Conservation (phyloP, 2,888 invertebrate genomes). For the Lobophora halterata region DNA sequence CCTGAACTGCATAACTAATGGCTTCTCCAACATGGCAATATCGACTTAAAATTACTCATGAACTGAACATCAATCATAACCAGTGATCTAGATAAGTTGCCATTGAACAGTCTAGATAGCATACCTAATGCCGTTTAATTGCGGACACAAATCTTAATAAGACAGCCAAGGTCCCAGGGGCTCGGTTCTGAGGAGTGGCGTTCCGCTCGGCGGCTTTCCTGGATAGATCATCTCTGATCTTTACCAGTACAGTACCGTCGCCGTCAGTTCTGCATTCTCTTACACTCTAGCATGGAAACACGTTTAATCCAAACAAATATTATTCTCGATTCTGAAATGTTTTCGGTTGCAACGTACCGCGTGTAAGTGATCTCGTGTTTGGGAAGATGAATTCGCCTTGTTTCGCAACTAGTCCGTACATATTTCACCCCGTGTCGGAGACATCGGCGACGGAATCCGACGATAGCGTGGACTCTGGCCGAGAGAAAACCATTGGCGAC, state of each 20-base stretch:
- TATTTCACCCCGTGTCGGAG: slow-evolving; percentile 71
- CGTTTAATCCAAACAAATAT: slow-evolving; percentile 35
- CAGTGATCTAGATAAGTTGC: slow-evolving; percentile 36
- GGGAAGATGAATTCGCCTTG: slow-evolving; percentile 67
- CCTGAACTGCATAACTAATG: too few species aligned
- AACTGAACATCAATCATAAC: slow-evolving; percentile 2
- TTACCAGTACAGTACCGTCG: slow-evolving; percentile 61
- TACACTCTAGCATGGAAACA: slow-evolving; percentile 50
- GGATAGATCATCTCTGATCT: slow-evolving; percentile 48
- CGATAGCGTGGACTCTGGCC: slow-evolving; percentile 65
- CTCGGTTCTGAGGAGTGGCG: slow-evolving; percentile 59
- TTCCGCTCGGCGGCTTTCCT: slow-evolving; percentile 52
- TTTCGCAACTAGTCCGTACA: slow-evolving; percentile 63
- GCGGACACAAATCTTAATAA: slow-evolving; percentile 46
- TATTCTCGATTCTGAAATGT: slow-evolving; percentile 9
- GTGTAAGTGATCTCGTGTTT: slow-evolving; percentile 20
- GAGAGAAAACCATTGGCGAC: slow-evolving; percentile 60
- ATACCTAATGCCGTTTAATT: slow-evolving; percentile 49
- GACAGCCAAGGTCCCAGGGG: slow-evolving; percentile 66
- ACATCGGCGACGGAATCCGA: slow-evolving; percentile 73
- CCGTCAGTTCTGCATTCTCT: slow-evolving; percentile 55
- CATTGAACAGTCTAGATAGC: slow-evolving; percentile 42
- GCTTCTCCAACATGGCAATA: too few species aligned
- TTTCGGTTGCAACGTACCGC: slow-evolving; percentile 15
- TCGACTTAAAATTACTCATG: too few species aligned